Conservation (phyloP, 92 coral and sea anemone genomes). For the Phymanthus crucifer region DNA sequence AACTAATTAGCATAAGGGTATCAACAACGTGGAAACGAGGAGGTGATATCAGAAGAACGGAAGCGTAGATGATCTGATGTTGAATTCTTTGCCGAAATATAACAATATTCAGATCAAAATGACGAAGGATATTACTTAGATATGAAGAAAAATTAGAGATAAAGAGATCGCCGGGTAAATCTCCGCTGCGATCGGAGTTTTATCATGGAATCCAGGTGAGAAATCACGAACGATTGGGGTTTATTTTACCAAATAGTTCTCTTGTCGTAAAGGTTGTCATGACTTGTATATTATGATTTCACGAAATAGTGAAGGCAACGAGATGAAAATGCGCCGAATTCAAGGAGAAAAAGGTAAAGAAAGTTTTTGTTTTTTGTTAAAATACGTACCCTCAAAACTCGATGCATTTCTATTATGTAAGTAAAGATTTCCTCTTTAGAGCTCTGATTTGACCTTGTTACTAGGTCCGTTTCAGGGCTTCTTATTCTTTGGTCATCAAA, state of each 20-base stretch:
- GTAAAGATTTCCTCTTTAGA: neutral
- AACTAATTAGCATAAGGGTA: neutral
- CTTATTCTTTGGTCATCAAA: neutral
- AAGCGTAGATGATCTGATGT: conserved; percentile 74
- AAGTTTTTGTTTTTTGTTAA: neutral
- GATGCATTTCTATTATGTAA: neutral
- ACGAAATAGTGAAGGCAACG: conserved; percentile 29
- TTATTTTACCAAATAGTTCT: neutral
- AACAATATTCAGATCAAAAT: conserved; percentile 15
- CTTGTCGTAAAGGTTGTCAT: neutral
- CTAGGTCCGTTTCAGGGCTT: neutral
- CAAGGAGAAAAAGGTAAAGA: conserved; percentile 33
- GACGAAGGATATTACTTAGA: conserved; percentile 27
- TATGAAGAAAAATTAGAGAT: neutral
- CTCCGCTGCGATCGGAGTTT: neutral
- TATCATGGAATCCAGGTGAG: conserved; percentile 41
- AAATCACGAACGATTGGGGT: neutral
- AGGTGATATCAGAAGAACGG: conserved; percentile 62
- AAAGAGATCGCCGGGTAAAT: neutral
- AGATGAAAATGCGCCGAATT: conserved; percentile 33
- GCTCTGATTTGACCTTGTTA: neutral
- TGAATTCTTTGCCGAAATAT: conserved; percentile 14
- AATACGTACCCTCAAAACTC: too few species aligned
- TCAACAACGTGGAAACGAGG: conserved; percentile 39
- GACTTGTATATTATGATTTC: neutral